Conservation (phyloP, 1,140 invertebrate species). For the Bathynomus jamesi region DNA sequence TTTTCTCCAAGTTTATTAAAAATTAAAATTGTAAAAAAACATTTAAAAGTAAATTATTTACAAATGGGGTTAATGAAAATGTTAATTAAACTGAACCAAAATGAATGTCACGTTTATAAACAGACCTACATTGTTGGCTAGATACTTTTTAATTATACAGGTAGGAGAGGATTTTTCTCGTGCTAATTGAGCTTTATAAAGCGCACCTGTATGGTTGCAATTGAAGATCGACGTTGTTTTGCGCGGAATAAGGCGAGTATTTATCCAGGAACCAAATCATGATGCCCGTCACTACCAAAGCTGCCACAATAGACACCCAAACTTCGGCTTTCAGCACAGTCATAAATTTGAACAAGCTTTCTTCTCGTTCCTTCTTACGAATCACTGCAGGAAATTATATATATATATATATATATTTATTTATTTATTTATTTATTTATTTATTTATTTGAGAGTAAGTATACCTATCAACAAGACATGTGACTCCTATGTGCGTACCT, state of each 20-base stretch:
- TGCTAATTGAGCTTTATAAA: no score
- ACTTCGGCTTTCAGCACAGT: slow-evolving; percentile 76
- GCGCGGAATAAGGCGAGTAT: slow-evolving; percentile 78
- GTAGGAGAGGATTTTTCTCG: no score
- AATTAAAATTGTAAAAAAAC: no score
- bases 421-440: slow-evolving; percentile 5
- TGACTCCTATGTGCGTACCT: no score
- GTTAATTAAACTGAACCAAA: no score
- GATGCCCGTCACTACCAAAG: slow-evolving; percentile 68
- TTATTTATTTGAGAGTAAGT: slow-evolving; percentile 4
- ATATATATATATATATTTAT: neutral
- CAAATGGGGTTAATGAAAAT: no score
- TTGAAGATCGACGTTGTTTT: slow-evolving; percentile 71
- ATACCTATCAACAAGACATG: no score
- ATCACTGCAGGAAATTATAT: slow-evolving; percentile 54
- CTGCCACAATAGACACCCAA: slow-evolving; percentile 77
- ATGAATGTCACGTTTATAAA: no score
- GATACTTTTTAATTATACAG: no score
- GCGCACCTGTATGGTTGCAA: slow-evolving; percentile 69
- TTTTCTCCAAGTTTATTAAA: no score
- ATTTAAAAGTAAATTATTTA: no score
- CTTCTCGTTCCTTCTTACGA: slow-evolving; percentile 68
- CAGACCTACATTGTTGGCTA: no score
- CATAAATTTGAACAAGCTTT: slow-evolving; percentile 87
- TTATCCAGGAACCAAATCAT: slow-evolving; percentile 83